Base-by-base conservation (phyloP, 2,113 vertebrate species). In the Solea solea region DNA sequence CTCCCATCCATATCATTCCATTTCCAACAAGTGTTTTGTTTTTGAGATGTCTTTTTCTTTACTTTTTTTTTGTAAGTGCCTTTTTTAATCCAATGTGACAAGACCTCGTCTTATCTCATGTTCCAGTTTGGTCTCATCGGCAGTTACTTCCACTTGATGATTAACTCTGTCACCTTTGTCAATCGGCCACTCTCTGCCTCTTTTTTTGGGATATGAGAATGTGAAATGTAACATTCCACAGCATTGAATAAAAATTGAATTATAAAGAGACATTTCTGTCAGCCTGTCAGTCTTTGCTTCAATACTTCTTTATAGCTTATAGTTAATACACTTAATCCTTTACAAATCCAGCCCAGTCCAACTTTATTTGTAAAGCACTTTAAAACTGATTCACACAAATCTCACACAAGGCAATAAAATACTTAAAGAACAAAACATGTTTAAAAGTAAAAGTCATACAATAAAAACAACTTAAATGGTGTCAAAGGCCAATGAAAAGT, bases 21-120 rank as follows among this genome's bases (percentile, higher is more conserved):
- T 57, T 49, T 76, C 75, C 42, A 60, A 45, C 16, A 63, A 57
- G 64, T 76, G 54, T 55, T 8, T 82, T 5, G 34, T 34, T 48
- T 12, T 13, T 48, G 11, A 48, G 44, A 45, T 48, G 4, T 14
- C 12, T 44, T 21, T 48, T 48, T 8, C 13, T 46, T 66, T 49
- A 60, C 6, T 62, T 76, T 65, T 62, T 85, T 85, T 49, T 71
- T 85, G 90, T 90, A 90, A 84, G 91, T 94, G 90, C 91, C 90
- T 91, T 92, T 91, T 88, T 86, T 74, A 83, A 90, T 91, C 67
- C 74, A 51, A 72, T 76, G 82, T 87, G 64, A 85, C 82, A 61
- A 79, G 68, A 76, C 67, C 28, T 8, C 3, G 2, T 62, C 67
- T 72, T 66, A 69, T 74, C 67, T 87, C 69, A 77, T 76, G 53